These are phyloP conservation scores for Stictocephala bisonia DNA, from an alignment of 2,888 invertebrate genomes.

Conservation along the genomic window DNA sequence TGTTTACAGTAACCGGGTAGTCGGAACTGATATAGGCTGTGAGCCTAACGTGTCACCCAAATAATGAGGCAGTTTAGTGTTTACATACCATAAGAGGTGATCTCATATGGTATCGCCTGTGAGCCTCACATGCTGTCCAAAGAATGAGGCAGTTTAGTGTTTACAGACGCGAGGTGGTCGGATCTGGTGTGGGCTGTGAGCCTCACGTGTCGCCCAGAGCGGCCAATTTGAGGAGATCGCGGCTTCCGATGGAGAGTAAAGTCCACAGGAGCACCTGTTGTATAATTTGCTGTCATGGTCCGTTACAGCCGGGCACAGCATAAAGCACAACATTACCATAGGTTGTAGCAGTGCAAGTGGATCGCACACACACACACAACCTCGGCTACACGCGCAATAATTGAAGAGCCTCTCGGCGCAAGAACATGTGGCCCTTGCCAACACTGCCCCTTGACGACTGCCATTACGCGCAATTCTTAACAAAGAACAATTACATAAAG, in stretches of 20 bases:
- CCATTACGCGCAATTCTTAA: slow-evolving; percentile 9
- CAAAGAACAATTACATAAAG: slow-evolving; percentile 35
- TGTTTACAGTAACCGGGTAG: no score
- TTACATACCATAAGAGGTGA: no score
- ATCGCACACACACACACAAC: not conserved
- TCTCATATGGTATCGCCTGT: no score
- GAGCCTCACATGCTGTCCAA: no score
- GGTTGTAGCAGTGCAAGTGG: not conserved
- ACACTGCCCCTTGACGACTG: no score
- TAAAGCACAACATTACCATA: slow-evolving; percentile 29
- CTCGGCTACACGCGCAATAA: slow-evolving; percentile 2
- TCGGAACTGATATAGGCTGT: no score
- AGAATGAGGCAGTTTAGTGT: no score
- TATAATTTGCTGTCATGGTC: slow-evolving; percentile 27
- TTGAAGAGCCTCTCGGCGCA: slow-evolving; percentile 7
- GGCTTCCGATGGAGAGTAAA: slow-evolving; percentile 17
- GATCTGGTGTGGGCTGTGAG: no score
- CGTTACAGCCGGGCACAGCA: slow-evolving; percentile 24
- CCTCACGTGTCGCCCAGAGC: slow-evolving; percentile 25
- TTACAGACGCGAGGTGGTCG: no score
- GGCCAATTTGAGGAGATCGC: slow-evolving; percentile 22
- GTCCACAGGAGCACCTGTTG: slow-evolving; percentile 27
- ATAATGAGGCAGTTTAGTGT: no score
- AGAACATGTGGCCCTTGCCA: slow-evolving; percentile 14
- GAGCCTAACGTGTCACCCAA: no score